phyloP scores from a whole-genome alignment of 2,888 invertebrate genomes.

The Drosophila aldrichi region DNA sequence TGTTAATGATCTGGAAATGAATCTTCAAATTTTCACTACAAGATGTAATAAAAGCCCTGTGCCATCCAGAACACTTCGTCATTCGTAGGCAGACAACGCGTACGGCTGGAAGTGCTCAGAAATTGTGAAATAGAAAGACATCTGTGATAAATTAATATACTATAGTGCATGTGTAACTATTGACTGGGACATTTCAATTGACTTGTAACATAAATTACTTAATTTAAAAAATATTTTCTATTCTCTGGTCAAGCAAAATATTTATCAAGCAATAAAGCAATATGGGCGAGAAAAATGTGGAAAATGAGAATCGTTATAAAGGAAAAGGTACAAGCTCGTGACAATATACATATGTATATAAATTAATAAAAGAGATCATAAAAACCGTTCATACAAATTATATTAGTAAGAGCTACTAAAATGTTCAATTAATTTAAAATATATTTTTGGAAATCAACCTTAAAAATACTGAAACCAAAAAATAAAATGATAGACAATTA shows the following conservation, averaged over 20 bases:
- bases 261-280: neutral
- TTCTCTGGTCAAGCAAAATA: neutral
- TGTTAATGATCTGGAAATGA: constrained; percentile 30
- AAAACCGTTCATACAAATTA: no score
- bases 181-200: constrained; percentile 20
- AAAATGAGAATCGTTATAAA: neutral
- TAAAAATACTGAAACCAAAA: no score
- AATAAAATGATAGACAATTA: no score
- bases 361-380: neutral
- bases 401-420: no score
- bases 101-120: constrained; percentile 3
- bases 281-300: constrained; percentile 16
- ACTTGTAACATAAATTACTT: constrained; percentile 16
- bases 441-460: no score
- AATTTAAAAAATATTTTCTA: constrained; percentile 24
- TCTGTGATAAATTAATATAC: constrained; percentile 33
- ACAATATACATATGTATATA: no score
- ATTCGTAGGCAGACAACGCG: constrained; percentile 19
- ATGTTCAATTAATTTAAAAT: no score
- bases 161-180: constrained; percentile 8
- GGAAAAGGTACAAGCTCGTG: neutral
- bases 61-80: constrained; percentile 14
- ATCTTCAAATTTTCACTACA: constrained; percentile 27
- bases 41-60: constrained; percentile 30
- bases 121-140: constrained; percentile 5